These are phyloP conservation scores for Nemurella pictetii DNA, from an alignment of 2,888 invertebrate genomes.

Conservation along the genomic window DNA sequence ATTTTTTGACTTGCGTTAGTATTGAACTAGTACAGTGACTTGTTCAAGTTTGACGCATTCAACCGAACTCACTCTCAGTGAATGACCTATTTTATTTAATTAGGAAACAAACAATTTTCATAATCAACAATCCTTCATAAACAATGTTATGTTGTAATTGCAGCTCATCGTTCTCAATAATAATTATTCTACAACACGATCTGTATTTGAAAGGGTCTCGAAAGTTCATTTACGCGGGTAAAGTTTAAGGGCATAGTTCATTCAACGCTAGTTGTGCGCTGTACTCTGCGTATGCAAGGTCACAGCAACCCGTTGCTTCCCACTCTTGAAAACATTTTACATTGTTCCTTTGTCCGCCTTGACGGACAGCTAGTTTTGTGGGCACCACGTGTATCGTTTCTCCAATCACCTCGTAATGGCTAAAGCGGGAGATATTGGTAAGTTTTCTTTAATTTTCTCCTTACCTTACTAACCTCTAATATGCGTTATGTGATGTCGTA, in stretches of 20 bases:
- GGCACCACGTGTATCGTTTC: background rate
- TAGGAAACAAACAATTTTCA: background rate
- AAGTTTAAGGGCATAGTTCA: background rate
- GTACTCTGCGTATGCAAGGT: too few relatives aligned
- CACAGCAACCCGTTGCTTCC: too few relatives aligned
- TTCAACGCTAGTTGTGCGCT: background rate
- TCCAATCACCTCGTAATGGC: background rate
- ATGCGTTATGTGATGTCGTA: too few relatives aligned
- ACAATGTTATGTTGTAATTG: background rate
- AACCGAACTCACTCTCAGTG: too few relatives aligned
- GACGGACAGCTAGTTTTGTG: background rate
- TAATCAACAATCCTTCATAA: background rate
- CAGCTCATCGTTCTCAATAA: background rate
- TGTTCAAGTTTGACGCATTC: too few relatives aligned
- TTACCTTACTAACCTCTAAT: background rate
- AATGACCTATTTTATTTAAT: background rate
- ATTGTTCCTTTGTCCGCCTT: background rate
- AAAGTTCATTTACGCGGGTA: background rate
- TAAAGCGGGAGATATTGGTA: background rate
- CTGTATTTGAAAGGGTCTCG: background rate
- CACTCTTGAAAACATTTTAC: too few relatives aligned
- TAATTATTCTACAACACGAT: background rate
- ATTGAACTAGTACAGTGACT: too few relatives aligned
- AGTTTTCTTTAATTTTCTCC: background rate
- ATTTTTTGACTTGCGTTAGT: too few relatives aligned